A percentile compares a stretch with the other conserved stretches of the same genome.
phyloP scores from a whole-genome alignment of 2,888 invertebrate species.

The Diarsia mendica region DNA sequence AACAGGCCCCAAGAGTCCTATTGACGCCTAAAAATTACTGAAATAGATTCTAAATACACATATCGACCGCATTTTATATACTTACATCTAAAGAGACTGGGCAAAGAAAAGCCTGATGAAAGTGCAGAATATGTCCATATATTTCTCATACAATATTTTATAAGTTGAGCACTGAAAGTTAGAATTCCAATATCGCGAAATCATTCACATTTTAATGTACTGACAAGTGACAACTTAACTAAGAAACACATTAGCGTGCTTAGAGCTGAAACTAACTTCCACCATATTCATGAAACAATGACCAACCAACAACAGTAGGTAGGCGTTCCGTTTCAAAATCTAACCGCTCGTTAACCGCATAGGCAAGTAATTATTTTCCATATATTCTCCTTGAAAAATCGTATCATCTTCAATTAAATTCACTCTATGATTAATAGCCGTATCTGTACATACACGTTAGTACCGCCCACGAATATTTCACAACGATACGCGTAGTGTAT shows the following conservation, averaged over 20 bases:
- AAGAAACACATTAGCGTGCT: background rate
- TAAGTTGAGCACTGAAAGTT: background rate
- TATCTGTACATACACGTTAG: slow-evolving; percentile 30
- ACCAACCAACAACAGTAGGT: background rate
- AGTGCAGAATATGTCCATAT: background rate
- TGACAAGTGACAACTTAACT: background rate
- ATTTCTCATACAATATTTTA: background rate
- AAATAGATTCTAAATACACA: background rate
- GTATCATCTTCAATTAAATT: slow-evolving; percentile 62
- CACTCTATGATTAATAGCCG: slow-evolving; percentile 54
- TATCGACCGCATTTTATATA: background rate
- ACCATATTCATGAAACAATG: slow-evolving; percentile 9
- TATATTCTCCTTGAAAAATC: slow-evolving; percentile 51
- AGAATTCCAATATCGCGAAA: background rate
- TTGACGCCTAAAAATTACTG: background rate
- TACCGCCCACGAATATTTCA: slow-evolving; percentile 62
- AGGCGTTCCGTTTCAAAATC: slow-evolving; percentile 49
- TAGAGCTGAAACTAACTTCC: slow-evolving; percentile 2
- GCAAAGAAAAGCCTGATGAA: too few species aligned
- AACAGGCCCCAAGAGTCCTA: too few species aligned
- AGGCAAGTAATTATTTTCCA: slow-evolving; percentile 33
- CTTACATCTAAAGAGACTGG: background rate
- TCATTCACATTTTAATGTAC: background rate
- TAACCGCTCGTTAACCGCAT: slow-evolving; percentile 40
- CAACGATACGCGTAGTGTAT: slow-evolving; percentile 39